Conservation (phyloP, 2,888 invertebrate genomes). For the Limnephilus marmoratus region DNA sequence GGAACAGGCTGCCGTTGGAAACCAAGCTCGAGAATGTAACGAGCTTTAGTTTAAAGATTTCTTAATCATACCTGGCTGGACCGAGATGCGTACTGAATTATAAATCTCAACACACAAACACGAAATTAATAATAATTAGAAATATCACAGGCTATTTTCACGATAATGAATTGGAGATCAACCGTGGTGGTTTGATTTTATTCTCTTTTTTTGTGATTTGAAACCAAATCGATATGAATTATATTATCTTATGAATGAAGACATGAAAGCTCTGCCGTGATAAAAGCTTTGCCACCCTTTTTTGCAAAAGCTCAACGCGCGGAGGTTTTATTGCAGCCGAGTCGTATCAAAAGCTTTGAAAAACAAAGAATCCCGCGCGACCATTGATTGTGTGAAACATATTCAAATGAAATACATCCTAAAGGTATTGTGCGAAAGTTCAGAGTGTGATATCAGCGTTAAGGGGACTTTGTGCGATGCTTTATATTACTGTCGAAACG, state of each 20-base stretch:
- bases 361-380: neutral
- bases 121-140: neutral
- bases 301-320: neutral
- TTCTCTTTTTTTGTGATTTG: neutral
- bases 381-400: neutral
- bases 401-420: neutral
- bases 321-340: neutral
- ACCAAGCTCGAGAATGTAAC: neutral
- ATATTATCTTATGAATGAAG: neutral
- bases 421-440: neutral
- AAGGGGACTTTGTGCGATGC: neutral
- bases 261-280: neutral
- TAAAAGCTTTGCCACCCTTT: neutral
- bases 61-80: neutral
- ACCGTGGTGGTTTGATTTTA: neutral
- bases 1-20: constrained; percentile 21
- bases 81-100: neutral
- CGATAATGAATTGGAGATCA: too few relatives aligned
- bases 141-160: neutral
- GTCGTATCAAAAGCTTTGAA: neutral
- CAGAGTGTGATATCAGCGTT: neutral
- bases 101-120: neutral
- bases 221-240: neutral
- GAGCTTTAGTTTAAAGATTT: neutral
- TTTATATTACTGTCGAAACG: neutral